These are phyloP conservation scores for Apteryx owenii DNA, from an alignment of 2,113 vertebrate genomes.

Conservation along the genomic window DNA sequence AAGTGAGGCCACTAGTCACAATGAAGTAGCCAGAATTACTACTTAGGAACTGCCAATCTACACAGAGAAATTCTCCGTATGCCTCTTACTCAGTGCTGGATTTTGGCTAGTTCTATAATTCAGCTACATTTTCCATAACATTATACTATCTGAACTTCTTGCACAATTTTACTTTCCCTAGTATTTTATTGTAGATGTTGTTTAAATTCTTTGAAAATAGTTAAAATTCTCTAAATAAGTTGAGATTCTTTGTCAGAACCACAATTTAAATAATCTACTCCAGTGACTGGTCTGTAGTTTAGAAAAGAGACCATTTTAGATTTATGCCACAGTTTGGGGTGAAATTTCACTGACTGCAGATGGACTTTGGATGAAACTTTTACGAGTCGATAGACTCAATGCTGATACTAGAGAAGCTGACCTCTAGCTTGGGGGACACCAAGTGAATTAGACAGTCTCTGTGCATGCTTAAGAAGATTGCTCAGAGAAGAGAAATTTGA, in stretches of 20 bases:
- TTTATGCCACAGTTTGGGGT: accelerated
- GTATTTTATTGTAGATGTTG: conserved; percentile 9
- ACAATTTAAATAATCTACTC: neutral
- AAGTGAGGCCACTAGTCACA: neutral
- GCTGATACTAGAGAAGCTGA: neutral
- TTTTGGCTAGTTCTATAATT: neutral
- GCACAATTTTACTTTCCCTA: neutral
- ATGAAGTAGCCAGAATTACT: neutral
- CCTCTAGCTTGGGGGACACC: neutral
- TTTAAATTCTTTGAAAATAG: conserved; percentile 36
- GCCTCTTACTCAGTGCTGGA: neutral
- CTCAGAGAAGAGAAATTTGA: neutral
- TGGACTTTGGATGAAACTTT: neutral
- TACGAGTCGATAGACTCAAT: neutral
- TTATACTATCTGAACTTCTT: neutral
- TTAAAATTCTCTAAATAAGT: neutral
- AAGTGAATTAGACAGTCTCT: neutral
- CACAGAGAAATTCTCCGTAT: neutral
- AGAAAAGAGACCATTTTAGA: neutral
- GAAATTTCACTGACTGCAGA: neutral
- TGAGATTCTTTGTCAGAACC: neutral
- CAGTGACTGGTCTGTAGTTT: neutral
- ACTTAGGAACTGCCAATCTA: neutral
- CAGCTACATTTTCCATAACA: neutral
- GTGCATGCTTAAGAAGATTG: neutral